Base-by-base conservation (phyloP, 2,888 invertebrate genomes). In the Myopa testacea region DNA sequence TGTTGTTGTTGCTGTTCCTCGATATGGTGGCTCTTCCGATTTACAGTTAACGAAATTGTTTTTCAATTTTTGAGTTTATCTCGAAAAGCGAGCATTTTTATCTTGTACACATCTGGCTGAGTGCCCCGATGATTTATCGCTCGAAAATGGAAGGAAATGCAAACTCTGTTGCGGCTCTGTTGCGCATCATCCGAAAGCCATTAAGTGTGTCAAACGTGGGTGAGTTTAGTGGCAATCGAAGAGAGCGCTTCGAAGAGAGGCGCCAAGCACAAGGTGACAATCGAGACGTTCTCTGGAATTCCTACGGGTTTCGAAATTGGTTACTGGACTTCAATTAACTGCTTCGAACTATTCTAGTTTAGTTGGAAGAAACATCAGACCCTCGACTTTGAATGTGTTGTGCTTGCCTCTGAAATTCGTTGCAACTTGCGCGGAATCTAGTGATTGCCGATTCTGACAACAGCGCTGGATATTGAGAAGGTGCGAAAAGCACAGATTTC, bases 401-500 rank as follows among this genome's bases (percentile, higher is more conserved):
- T n/a, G 62, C 2, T 60, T 60, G 16, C 5, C 26, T 19, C 26
- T 26, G 34, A 62, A 62, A 19, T 62, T 26, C 62, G n/a, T 3
- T 62, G 26, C 3, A 62, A 26, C 8, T 14, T 1, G 5, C n/a
- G 14, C 14, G 12, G 52, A 16, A 34, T 34, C 0, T 16, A 37
- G 4, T 71, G 70, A 58, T 34, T 52, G 55, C n/a, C n/a, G 70
- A 50, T 55, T 14, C 55, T 34, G 19, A 52, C 52, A 52, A 71
- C 60, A 8, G 12, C 50, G 45, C 19, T 26, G 26, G 37, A 71
- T n/a, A 34, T 71, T 19, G 58, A 16, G 37, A n/a, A 38, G 16
- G 60, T 72, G 60, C 72, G 62, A 72, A 72, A 72, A 60, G 40
- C 60, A 26, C 6, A 69, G 14, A 5, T 26, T 69, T 19, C n/a